These are phyloP conservation scores for Cyclopterus lumpus DNA, from an alignment of 2,797 vertebrate genomes.

Conservation along the genomic window DNA sequence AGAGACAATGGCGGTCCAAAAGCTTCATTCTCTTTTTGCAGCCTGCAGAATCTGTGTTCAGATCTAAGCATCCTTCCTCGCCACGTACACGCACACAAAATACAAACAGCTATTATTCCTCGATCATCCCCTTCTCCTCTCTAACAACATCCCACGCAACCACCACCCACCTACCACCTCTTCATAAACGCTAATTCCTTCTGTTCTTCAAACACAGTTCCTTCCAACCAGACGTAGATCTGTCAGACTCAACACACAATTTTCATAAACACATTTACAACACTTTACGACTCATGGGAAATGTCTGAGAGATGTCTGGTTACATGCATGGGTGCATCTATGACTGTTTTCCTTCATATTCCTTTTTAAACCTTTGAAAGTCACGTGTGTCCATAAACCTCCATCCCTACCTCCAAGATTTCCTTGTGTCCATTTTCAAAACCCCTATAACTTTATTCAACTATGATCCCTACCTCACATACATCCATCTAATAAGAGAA, in stretches of 20 bases:
- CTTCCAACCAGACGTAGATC: conserved; percentile 37
- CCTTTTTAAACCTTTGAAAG: conserved; percentile 23
- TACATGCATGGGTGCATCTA: conserved; percentile 11
- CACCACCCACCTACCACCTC: conserved; percentile 41
- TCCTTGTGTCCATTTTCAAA: conserved; percentile 21
- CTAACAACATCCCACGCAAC: conserved; percentile 36
- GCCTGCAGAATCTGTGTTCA: conserved; percentile 29
- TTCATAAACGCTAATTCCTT: conserved; percentile 40
- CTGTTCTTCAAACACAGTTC: conserved; percentile 51
- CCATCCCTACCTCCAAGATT: conserved; percentile 16
- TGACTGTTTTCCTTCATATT: conserved; percentile 20
- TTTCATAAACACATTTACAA: conserved; percentile 36
- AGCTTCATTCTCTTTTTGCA: conserved; percentile 36
- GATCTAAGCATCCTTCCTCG: conserved; percentile 31
- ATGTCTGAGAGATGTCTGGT: conserved; percentile 1
- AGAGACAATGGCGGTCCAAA: conserved; percentile 44
- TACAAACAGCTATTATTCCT: conserved; percentile 51
- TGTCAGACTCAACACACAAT: conserved; percentile 28
- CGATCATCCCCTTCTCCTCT: conserved; percentile 37
- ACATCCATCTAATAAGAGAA: conserved; percentile 30
- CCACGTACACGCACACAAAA: conserved; percentile 9
- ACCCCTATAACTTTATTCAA: conserved; percentile 28
- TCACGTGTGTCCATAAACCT: conserved; percentile 8
- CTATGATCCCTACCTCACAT: background rate
- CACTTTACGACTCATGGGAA: conserved; percentile 9